Percentiles rank a stretch among this genome's conserved stretches.
These are phyloP conservation scores for Coleophora deauratella DNA, from an alignment of 2,888 invertebrate genomes.

Conservation along the genomic window DNA sequence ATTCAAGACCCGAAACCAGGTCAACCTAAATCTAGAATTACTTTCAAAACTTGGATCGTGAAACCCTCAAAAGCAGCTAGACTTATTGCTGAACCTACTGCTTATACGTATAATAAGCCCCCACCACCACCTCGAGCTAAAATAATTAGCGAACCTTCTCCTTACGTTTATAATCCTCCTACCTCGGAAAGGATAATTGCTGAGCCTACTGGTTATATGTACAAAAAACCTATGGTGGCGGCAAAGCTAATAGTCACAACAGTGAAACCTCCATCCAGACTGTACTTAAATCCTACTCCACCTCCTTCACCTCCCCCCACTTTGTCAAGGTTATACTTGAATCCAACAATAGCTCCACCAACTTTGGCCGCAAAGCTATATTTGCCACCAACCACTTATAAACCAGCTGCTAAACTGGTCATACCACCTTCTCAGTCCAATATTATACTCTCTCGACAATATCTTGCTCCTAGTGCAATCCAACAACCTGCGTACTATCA, in stretches of 20 bases:
- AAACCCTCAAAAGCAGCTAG: constrained; percentile 52
- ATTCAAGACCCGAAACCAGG: constrained; percentile 44
- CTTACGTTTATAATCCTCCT: constrained; percentile 33
- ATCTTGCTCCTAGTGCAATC: constrained; percentile 32
- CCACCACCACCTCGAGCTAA: constrained; percentile 22
- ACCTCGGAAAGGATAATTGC: constrained; percentile 11
- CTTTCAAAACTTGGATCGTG: constrained; percentile 62
- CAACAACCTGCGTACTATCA: constrained; percentile 28
- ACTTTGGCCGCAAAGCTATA: constrained; percentile 39
- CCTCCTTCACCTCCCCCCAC: constrained; percentile 29
- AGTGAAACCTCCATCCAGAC: constrained; percentile 24
- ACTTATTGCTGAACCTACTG: constrained; percentile 37
- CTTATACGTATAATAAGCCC: constrained; percentile 40
- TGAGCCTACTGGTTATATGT: constrained; percentile 11
- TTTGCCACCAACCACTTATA: constrained; percentile 46
- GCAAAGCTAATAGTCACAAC: constrained; percentile 25
- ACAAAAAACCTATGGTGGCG: constrained; percentile 26
- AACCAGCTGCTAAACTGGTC: constrained; percentile 41
- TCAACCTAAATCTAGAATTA: constrained; percentile 53
- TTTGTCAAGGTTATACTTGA: constrained; percentile 27
- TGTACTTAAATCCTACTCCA: constrained; percentile 31
- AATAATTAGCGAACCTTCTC: constrained; percentile 29
- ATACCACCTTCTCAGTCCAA: constrained; percentile 36
- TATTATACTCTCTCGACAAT: constrained; percentile 34
- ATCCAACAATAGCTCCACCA: constrained; percentile 29